Conservation (phyloP, 2,888 invertebrate genomes). For the Sussaba pulchella region DNA sequence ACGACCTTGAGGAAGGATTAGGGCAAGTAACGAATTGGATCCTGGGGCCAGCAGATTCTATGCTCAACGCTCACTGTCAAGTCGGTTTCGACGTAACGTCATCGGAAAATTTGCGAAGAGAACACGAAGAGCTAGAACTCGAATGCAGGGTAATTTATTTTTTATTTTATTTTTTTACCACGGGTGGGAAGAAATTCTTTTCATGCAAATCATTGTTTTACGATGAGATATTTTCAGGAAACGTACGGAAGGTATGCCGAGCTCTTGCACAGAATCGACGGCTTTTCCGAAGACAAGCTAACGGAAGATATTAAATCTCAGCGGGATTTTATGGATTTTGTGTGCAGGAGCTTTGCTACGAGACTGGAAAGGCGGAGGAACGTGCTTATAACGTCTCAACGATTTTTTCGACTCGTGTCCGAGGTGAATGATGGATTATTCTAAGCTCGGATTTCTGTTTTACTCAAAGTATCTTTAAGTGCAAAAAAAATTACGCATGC, state of each 20-base stretch:
- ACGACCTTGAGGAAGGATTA: constrained; percentile 87
- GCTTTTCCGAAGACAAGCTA: constrained; percentile 84
- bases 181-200: no score
- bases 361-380: constrained; percentile 90
- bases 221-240: constrained; percentile 85
- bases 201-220: neutral
- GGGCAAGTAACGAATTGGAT: constrained; percentile 92
- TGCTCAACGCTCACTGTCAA: constrained; percentile 89
- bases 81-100: constrained; percentile 90
- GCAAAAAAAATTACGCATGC: no score
- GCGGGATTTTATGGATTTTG: constrained; percentile 93
- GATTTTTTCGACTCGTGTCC: constrained; percentile 91
- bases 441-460: neutral
- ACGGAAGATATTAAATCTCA: constrained; percentile 89
- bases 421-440: constrained; percentile 84
- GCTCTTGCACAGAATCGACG: constrained; percentile 89
- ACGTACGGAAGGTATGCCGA: constrained; percentile 93
- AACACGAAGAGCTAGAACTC: constrained; percentile 91
- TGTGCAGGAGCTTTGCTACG: constrained; percentile 91
- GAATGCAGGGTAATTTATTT: constrained; percentile 87
- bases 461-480: no score
- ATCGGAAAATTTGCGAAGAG: constrained; percentile 90
- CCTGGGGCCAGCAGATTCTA: constrained; percentile 90
- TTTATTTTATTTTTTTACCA: no score
- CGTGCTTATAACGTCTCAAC: constrained; percentile 90